Conservation (phyloP, 2,113 vertebrate genomes). For the Asarcornis scutulata region DNA sequence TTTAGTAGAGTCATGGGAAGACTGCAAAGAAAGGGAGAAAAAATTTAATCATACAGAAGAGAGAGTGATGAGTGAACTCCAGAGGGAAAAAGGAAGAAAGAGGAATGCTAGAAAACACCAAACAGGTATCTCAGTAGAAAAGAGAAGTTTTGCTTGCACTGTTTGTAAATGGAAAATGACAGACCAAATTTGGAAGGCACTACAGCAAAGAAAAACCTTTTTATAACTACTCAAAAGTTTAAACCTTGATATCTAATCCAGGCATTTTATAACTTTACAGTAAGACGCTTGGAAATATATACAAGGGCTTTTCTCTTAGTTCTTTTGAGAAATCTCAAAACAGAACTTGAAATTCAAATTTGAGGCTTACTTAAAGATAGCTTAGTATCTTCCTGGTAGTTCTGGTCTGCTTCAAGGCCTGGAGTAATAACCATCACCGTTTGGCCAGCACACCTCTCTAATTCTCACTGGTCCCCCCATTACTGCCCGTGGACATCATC, state of each 20-base stretch:
- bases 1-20: neutral
- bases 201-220: neutral
- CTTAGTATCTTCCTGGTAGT: neutral
- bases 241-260: neutral
- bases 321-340: neutral
- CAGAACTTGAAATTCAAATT: neutral
- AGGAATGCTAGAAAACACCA: neutral
- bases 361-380: neutral
- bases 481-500: neutral
- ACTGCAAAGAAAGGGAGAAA: neutral
- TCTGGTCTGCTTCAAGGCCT: neutral
- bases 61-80: neutral
- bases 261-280: neutral
- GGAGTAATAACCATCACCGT: neutral
- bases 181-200: neutral
- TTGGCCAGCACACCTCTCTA: accelerated
- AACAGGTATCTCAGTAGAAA: neutral
- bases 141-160: accelerated
- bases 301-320: neutral
- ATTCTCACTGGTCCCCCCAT: neutral
- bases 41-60: neutral
- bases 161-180: neutral
- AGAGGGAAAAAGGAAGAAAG: neutral
- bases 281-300: neutral
- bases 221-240: neutral